These are phyloP conservation scores for Noctua comes DNA, from an alignment of 2,888 invertebrate genomes.

Conservation along the genomic window DNA sequence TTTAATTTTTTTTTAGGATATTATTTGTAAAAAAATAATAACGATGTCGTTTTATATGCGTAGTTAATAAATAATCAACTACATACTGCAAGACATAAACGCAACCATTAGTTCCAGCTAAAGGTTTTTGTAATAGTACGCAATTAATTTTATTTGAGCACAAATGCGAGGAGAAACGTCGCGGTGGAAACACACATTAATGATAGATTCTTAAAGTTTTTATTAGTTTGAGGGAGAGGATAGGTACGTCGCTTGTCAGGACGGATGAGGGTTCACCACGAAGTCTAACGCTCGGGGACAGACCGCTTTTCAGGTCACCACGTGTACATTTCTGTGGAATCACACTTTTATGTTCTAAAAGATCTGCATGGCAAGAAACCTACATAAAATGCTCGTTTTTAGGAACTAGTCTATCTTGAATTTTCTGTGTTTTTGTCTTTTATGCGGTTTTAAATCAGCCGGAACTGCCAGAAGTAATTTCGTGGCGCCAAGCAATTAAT, in stretches of 20 bases:
- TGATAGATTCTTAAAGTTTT: slow-evolving; percentile 59
- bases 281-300: slow-evolving; percentile 16
- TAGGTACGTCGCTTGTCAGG: slow-evolving; percentile 56
- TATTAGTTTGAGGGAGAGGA: slow-evolving; percentile 46
- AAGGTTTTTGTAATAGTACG: slow-evolving; percentile 37
- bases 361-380: not conserved
- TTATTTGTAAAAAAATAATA: slow-evolving; percentile 9
- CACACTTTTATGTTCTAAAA: slow-evolving; percentile 27
- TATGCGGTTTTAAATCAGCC: not conserved
- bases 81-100: slow-evolving; percentile 26
- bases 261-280: slow-evolving; percentile 58
- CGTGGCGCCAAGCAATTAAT: slow-evolving; percentile 42
- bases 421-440: not conserved
- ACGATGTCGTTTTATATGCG: slow-evolving; percentile 10
- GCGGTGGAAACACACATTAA: slow-evolving; percentile 41
- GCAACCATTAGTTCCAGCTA: slow-evolving; percentile 41
- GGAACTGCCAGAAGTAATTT: slow-evolving; percentile 7
- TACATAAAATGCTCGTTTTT: slow-evolving; percentile 16
- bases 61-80: slow-evolving; percentile 39
- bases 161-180: slow-evolving; percentile 25
- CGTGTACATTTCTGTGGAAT: slow-evolving; percentile 27
- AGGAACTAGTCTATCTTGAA: not conserved
- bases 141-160: slow-evolving; percentile 30
- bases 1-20: not conserved
- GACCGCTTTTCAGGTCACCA: slow-evolving; percentile 34